Evolutionary conservation across 2,888 invertebrate genomes (phyloP), one percentile per base, ranked within the genome.

Genomic region (Plutella xylostella): DNA sequence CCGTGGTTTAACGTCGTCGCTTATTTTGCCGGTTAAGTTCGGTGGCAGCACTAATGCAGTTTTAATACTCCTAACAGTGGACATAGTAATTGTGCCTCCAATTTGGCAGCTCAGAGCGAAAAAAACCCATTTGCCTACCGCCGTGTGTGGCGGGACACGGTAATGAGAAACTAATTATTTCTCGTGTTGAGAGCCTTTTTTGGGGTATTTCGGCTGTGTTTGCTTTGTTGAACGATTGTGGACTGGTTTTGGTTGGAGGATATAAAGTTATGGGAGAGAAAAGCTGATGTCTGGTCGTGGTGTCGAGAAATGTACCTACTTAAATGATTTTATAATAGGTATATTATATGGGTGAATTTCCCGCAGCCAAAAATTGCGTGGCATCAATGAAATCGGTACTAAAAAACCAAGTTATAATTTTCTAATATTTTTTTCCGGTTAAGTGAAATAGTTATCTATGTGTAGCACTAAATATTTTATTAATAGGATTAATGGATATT

Each of bases 91-190:
- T 53, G 52, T 31, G 17, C 53, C 58, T 58, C 62, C 67, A 75
- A 77, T 80, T 80, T 76, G 65, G 68, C 56, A 52, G 56, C 59
- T 57, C 52, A 57, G 60, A 39, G 39, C 39, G 25, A 74, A 76
- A 76, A 71, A 61, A 54, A 4, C 4, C 59, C 64, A 69, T 72
- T 76, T 71, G 59, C 60, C 57, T 59, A 52, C 57, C 68, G 62
- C 70, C 67, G 72, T 71, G 71, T 71, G 72, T 66, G 71, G 68
- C 65, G 65, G n/a, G n/a, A n/a, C n/a, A n/a, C 7, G 7, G 42
- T 74, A 71, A 72, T 72, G 71, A 58, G 60, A 64, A 65, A 64
- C 67, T 72, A 77, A 77, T 78, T 75, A 72, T 73, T 65, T 61
- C 60, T 57, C 52, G 61, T 57, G 52, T 54, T n/a, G n/a, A 51